Evolutionary conservation across 2,113 vertebrate genomes (phyloP).

Genomic region (Pachyramphus minor): DNA sequence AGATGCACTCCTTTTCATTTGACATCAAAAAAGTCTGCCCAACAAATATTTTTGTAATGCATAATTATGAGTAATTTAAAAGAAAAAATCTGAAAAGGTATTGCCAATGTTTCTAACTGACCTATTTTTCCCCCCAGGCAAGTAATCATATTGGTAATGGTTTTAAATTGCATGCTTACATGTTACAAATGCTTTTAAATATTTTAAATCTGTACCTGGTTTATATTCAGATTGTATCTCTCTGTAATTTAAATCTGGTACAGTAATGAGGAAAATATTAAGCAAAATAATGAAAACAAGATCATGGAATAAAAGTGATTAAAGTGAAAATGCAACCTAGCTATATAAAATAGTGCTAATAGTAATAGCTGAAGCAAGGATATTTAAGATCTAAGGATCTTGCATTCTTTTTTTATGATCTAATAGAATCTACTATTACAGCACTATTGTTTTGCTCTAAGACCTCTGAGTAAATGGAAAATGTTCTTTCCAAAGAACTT

Average conservation of each 20-base stretch:
- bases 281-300: slow-evolving; percentile 65
- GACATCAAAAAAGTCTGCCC: not conserved
- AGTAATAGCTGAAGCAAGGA: slow-evolving; percentile 46
- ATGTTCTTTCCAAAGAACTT: slow-evolving; percentile 37
- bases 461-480: slow-evolving; percentile 53
- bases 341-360: slow-evolving; percentile 54
- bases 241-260: slow-evolving; percentile 56
- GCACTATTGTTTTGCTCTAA: slow-evolving; percentile 53
- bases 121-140: slow-evolving; percentile 21
- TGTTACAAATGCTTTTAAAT: slow-evolving; percentile 48
- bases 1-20: not conserved
- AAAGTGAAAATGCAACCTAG: slow-evolving; percentile 50
- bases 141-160: slow-evolving; percentile 52
- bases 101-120: not conserved
- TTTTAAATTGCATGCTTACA: slow-evolving; percentile 41
- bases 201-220: slow-evolving; percentile 15
- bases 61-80: not conserved
- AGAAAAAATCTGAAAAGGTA: slow-evolving; percentile 12
- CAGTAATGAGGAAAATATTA: slow-evolving; percentile 42
- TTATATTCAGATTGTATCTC: slow-evolving; percentile 56
- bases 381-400: slow-evolving; percentile 60
- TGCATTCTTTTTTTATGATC: slow-evolving; percentile 65
- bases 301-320: slow-evolving; percentile 57
- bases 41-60: not conserved
- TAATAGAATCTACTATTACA: slow-evolving; percentile 64